These are phyloP conservation scores for Philotrypesis tridentata DNA, from an alignment of 1,140 invertebrate genomes.

Conservation along the genomic window DNA sequence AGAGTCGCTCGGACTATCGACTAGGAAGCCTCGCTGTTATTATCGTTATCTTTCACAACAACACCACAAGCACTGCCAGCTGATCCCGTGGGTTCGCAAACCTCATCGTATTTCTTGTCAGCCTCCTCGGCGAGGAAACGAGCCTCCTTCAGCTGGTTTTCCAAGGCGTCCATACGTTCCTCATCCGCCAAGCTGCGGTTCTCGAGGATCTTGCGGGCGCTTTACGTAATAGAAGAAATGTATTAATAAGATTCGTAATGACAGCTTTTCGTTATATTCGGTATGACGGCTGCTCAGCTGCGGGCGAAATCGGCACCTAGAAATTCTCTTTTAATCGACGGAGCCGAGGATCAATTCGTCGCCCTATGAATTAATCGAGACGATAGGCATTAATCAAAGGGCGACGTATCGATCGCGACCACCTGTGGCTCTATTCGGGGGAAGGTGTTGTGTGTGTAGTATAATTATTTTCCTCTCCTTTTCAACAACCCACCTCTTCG, in stretches of 20 bases:
- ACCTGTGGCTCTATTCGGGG: not conserved
- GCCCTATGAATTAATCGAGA: not conserved
- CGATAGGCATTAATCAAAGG: no score
- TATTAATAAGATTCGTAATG: constrained; percentile 41
- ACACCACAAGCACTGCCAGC: constrained; percentile 61
- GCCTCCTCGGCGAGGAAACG: constrained; percentile 99
- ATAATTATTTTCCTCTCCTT: constrained; percentile 50
- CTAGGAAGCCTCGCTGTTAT: constrained; percentile 70
- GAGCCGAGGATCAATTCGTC: constrained; percentile 19
- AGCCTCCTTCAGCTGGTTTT: constrained; percentile 99
- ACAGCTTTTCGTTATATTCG: not conserved
- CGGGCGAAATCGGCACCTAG: constrained; percentile 4
- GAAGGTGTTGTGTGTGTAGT: not conserved
- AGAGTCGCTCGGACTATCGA: constrained; percentile 60
- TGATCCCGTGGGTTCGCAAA: constrained; percentile 75
- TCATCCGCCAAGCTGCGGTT: constrained; percentile 99
- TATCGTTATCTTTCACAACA: constrained; percentile 60
- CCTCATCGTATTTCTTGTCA: constrained; percentile 99
- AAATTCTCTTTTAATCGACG: not conserved
- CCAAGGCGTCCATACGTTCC: constrained; percentile 99
- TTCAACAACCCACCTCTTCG: constrained; percentile 88
- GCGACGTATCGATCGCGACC: constrained; percentile 26
- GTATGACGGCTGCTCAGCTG: not conserved
- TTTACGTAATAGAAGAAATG: constrained; percentile 71
- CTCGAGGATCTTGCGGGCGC: constrained; percentile 99